Evolutionary conservation across 2,888 invertebrate species (phyloP).

Genomic region (Tetragnatha montana): DNA sequence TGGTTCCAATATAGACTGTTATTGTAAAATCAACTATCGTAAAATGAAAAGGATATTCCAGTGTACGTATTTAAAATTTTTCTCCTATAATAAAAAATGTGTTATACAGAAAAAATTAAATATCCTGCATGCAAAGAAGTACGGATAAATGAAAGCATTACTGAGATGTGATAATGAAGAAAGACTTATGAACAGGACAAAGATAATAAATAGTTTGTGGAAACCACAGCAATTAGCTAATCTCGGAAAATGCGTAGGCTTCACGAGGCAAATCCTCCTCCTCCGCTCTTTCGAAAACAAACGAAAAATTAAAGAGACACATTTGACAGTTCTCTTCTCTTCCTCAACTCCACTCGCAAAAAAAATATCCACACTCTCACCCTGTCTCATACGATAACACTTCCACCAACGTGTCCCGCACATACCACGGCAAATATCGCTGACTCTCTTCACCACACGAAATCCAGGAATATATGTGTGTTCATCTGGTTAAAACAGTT

Average conservation of each 20-base stretch:
- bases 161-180: neutral
- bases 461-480: conserved; percentile 12
- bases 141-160: neutral
- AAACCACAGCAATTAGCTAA: neutral
- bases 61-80: too few relatives aligned
- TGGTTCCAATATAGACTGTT: too few relatives aligned
- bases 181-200: neutral
- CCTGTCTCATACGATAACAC: conserved; percentile 4
- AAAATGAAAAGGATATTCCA: too few relatives aligned
- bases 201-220: neutral
- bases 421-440: conserved; percentile 26
- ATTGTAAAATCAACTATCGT: too few relatives aligned
- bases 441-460: conserved; percentile 6
- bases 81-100: too few relatives aligned
- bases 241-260: too few relatives aligned
- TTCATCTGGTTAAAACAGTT: neutral
- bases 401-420: conserved; percentile 2
- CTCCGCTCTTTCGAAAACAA: neutral
- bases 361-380: conserved; percentile 8
- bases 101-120: too few relatives aligned
- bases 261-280: too few relatives aligned
- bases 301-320: neutral
- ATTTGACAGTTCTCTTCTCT: neutral
- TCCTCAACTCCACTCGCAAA: neutral
- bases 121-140: too few relatives aligned